phyloP scores from a whole-genome alignment of 2,113 vertebrate species.

The Microtus pennsylvanicus region DNA sequence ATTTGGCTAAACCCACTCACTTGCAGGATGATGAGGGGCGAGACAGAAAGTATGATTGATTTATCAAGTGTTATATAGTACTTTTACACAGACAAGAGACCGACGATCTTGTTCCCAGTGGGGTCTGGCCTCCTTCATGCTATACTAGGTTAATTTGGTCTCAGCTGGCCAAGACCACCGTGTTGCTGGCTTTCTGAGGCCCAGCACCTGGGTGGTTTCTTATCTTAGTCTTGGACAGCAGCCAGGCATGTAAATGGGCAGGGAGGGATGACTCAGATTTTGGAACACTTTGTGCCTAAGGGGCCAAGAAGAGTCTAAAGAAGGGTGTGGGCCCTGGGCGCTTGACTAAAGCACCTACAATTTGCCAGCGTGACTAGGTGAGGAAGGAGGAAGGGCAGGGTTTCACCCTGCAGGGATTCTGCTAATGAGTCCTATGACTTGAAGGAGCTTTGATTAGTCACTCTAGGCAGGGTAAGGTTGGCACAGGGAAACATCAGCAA shows the following conservation, averaged over 20 bases:
- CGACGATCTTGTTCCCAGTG: neutral
- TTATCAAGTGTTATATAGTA: neutral
- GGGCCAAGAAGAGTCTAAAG: conserved; percentile 78
- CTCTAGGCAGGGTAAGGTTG: fast-evolving
- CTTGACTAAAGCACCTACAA: conserved; percentile 72
- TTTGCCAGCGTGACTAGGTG: conserved; percentile 78
- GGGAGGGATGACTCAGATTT: conserved; percentile 75
- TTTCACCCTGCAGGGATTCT: conserved; percentile 60
- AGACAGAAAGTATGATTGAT: neutral
- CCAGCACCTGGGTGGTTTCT: conserved; percentile 81
- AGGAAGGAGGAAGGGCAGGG: conserved; percentile 49
- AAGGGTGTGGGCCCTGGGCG: conserved; percentile 69
- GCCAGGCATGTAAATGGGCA: conserved; percentile 76
- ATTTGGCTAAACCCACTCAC: neutral
- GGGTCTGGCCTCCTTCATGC: neutral
- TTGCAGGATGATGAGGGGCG: neutral
- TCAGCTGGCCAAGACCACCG: conserved; percentile 63
- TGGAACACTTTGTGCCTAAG: conserved; percentile 80
- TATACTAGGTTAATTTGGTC: neutral
- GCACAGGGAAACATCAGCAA: conserved; percentile 38
- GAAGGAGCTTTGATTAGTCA: conserved; percentile 69
- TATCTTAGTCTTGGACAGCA: conserved; percentile 73
- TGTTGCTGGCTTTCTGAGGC: conserved; percentile 70
- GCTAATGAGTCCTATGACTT: conserved; percentile 59
- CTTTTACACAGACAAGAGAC: neutral